Conservation (phyloP, 2,888 invertebrate genomes). For the Eilema griseolum region DNA sequence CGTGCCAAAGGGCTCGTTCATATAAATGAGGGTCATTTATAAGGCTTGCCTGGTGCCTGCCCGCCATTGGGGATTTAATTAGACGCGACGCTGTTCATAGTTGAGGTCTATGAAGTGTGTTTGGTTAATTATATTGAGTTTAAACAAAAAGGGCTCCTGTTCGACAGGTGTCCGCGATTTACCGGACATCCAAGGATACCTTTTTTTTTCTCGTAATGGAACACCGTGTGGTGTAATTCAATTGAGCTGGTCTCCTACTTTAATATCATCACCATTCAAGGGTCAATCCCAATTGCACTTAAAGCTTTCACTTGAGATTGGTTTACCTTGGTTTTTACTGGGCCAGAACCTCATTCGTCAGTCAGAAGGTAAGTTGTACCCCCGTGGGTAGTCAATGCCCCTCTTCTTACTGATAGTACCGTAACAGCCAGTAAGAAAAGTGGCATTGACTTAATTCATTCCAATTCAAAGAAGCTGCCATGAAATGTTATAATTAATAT, state of each 20-base stretch:
- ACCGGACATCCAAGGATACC: background rate
- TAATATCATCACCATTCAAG: too few relatives aligned
- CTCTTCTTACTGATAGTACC: too few relatives aligned
- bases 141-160: background rate
- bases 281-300: too few relatives aligned
- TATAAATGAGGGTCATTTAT: conserved; percentile 57
- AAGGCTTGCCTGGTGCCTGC: conserved; percentile 35
- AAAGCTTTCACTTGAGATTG: too few relatives aligned
- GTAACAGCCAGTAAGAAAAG: too few relatives aligned
- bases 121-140: background rate
- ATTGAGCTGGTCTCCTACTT: background rate
- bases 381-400: too few relatives aligned
- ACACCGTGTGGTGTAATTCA: background rate
- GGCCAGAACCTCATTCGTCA: too few relatives aligned
- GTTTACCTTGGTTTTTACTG: too few relatives aligned
- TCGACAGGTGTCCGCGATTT: background rate
- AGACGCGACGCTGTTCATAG: conserved; percentile 30
- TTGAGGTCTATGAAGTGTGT: conserved; percentile 2
- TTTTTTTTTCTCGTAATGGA: background rate
- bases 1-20: conserved; percentile 46
- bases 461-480: too few relatives aligned
- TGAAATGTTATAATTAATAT: too few relatives aligned
- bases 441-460: too few relatives aligned
- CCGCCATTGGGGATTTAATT: conserved; percentile 43
- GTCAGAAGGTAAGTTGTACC: too few relatives aligned